Percentiles rank a stretch among this genome's conserved stretches.
Evolutionary conservation across 2,113 vertebrate species (phyloP).

Genomic region (Paratilapia polleni): DNA sequence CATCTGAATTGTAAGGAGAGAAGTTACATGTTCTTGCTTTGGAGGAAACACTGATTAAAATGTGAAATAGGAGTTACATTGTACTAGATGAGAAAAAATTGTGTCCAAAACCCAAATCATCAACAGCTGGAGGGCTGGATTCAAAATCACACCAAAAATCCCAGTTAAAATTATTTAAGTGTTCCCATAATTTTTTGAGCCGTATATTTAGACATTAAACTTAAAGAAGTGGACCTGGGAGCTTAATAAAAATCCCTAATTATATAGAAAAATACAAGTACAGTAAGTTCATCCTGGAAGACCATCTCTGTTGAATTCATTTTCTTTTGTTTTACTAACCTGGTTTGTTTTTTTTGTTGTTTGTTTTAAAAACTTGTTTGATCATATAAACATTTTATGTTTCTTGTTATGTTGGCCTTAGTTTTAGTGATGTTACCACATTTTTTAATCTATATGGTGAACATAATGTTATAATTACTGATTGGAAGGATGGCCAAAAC

Average conservation of each 20-base stretch:
- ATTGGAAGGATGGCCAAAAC: background rate
- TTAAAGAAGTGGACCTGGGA: background rate
- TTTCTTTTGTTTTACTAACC: background rate
- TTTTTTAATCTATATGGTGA: background rate
- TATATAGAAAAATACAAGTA: background rate
- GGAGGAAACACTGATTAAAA: background rate
- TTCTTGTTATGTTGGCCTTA: background rate
- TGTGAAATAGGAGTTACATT: background rate
- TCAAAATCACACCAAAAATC: background rate
- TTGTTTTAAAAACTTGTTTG: no score
- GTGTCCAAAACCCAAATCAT: background rate
- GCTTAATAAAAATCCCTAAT: background rate
- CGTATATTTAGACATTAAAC: background rate
- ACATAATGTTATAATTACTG: background rate
- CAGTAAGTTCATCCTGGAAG: background rate
- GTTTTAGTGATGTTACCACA: background rate
- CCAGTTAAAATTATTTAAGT: background rate
- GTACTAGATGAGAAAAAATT: background rate
- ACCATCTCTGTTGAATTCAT: background rate
- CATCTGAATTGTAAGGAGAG: background rate
- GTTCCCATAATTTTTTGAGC: background rate
- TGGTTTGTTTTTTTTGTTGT: no score
- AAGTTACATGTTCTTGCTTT: background rate
- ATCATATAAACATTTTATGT: background rate
- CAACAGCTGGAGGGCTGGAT: no score